Evolutionary conservation across 2,888 invertebrate species (phyloP), one percentile per base, ranked within the genome.

Genomic region (Dasypolia templi): DNA sequence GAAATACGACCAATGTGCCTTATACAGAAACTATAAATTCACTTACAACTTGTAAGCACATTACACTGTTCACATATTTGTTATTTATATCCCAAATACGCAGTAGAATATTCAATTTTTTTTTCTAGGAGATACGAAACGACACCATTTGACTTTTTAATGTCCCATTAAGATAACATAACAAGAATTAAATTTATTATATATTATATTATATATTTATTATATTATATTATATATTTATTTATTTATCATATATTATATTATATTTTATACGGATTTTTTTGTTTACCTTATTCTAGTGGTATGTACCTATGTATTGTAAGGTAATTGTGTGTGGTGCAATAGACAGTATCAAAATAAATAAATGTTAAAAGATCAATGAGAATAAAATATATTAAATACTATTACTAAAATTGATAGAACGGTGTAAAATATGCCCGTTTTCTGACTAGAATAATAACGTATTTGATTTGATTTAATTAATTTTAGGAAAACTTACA

Each of bases 141-240:
- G 84, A 76, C 83, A 72, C 80, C 84, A 84, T 87, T 88, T 83
- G 49, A 85, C 56, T 84, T 84, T 86, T 86, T 85, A 88, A 89
- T 88, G 81, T 74, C 71, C 85, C 84, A 89, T 89, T 90, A 87
- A 87, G 86, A 87, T 87, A 88, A 83, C 78, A 77, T 77, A 77
- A 83, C 76, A 75, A 83, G 82, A 83, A 86, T 83, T 85, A 84
- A n/a, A n/a, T n/a, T n/a, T n/a, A n/a, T n/a, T n/a, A n/a, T n/a
- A n/a, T n/a, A n/a, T n/a, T n/a, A n/a, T n/a, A n/a, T n/a, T n/a
- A n/a, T n/a, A n/a, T n/a, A n/a, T n/a, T n/a, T n/a, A n/a, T n/a
- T n/a, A n/a, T n/a, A n/a, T n/a, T n/a, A n/a, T n/a, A n/a, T n/a
- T n/a, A n/a, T n/a, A n/a, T n/a, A n/a, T n/a, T n/a, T n/a, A n/a